Evolutionary conservation across 1,140 invertebrate species (phyloP).

Genomic region (Nylanderia fulva): DNA sequence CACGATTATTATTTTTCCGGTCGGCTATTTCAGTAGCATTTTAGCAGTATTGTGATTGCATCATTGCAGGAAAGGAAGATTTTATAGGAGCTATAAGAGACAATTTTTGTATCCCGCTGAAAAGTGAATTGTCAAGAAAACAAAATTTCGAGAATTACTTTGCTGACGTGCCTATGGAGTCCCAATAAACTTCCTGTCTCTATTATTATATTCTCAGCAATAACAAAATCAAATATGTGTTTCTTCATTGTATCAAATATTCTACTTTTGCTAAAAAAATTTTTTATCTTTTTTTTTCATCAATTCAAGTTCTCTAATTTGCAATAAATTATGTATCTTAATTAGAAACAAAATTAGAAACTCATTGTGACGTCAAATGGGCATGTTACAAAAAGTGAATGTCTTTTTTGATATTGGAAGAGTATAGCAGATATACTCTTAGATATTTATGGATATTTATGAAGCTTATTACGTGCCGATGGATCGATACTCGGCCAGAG

Average conservation of each 20-base stretch:
- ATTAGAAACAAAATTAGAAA: not conserved
- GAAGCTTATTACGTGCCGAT: constrained; percentile 2
- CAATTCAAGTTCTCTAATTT: not conserved
- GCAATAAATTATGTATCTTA: constrained; percentile 1
- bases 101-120: constrained; percentile 43
- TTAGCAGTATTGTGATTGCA: constrained; percentile 21
- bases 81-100: constrained; percentile 41
- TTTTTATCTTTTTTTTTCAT: not conserved
- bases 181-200: not conserved
- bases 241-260: not conserved
- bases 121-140: constrained; percentile 32
- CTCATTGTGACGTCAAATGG: not conserved
- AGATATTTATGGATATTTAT: constrained; percentile 18
- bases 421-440: not conserved
- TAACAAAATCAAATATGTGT: not conserved
- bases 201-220: not conserved
- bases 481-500: constrained; percentile 13
- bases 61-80: constrained; percentile 25
- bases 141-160: constrained; percentile 37
- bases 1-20: constrained; percentile 14
- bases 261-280: not conserved
- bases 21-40: constrained; percentile 12
- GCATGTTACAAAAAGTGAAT: not conserved
- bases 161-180: not conserved
- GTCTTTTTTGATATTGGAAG: too few species aligned